Evolutionary conservation across 2,888 invertebrate species (phyloP), one percentile per base, ranked within the genome.

Genomic region (Pollenia angustigena): DNA sequence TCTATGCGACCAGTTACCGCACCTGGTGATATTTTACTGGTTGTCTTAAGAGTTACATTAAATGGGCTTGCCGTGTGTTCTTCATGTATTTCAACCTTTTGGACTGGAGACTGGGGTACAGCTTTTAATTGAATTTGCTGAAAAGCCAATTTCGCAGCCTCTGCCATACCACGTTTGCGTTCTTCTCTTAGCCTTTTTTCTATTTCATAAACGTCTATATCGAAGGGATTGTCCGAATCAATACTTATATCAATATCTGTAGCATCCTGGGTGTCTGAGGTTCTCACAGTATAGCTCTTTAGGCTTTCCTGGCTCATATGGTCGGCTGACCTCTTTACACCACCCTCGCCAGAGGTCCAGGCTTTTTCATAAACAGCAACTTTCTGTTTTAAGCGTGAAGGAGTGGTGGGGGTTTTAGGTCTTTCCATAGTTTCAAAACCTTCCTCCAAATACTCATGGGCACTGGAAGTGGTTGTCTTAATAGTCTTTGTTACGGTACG

Each of bases 311-410:
- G 85, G 4, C 89, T 89, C 85, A 91, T 89, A 54, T 90, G 89
- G 1, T 92, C 92, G 88, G 94, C 92, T 40, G 91, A 85, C 50
- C 90, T 89, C 81, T 91, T 92, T 78, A 90, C 58, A 32, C 87
- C 81, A 2, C 85, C 66, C 60, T 90, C 85, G 60, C 91, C 89
- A 40, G 95, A 95, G 86, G 95, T 94, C 96, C 96, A 97, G 88
- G 97, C 95, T 94, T 96, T 96, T 93, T 97, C 97, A 93, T 96
- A 97, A 92, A 97, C 96, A 89, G 95, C 95, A 89, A 97, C 97
- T 90, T 96, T 95, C 91, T 97, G 96, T 88, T 95, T 95, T 86
- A 97, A 94, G 89, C 95, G 94, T 83, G 93, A 93, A 91, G 90
- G 87, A n/a, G 90, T 89, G 14, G 64, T 87, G 0, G 89, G 89